phyloP scores from a whole-genome alignment of 2,888 invertebrate genomes.

The Lasioglossum figueresi region DNA sequence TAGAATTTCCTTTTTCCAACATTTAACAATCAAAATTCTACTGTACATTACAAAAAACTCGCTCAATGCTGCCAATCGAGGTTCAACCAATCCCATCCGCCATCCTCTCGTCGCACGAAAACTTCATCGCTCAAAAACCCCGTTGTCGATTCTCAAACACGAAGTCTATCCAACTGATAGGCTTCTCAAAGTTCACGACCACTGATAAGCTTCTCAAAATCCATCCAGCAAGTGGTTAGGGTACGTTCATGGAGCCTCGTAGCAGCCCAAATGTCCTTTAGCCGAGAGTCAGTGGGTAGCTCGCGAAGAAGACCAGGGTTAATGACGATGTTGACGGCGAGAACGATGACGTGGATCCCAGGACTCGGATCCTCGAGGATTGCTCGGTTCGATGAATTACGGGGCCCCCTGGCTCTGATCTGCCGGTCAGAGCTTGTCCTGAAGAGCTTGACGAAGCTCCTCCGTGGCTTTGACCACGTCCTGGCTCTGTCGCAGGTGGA shows the following conservation, averaged over 20 bases:
- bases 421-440: constrained; percentile 89
- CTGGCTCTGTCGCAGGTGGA: constrained; percentile 83
- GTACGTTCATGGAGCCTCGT: not conserved
- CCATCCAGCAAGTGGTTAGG: not conserved
- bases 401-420: constrained; percentile 24
- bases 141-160: not conserved
- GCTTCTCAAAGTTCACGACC: not conserved
- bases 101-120: not conserved
- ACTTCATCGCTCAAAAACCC: not conserved
- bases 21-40: not conserved
- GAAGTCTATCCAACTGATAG: not conserved
- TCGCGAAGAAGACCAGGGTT: not conserved
- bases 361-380: constrained; percentile 32
- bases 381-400: constrained; percentile 35
- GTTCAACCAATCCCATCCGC: constrained; percentile 17
- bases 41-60: not conserved
- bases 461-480: constrained; percentile 90
- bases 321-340: not conserved
- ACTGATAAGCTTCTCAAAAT: too few relatives aligned
- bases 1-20: too few relatives aligned
- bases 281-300: not conserved
- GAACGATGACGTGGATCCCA: not conserved
- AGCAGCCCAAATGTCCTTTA: not conserved
- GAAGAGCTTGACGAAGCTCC: constrained; percentile 90
- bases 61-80: not conserved